These are phyloP conservation scores for Patella caerulea DNA, from an alignment of 2,888 invertebrate species.

Conservation along the genomic window DNA sequence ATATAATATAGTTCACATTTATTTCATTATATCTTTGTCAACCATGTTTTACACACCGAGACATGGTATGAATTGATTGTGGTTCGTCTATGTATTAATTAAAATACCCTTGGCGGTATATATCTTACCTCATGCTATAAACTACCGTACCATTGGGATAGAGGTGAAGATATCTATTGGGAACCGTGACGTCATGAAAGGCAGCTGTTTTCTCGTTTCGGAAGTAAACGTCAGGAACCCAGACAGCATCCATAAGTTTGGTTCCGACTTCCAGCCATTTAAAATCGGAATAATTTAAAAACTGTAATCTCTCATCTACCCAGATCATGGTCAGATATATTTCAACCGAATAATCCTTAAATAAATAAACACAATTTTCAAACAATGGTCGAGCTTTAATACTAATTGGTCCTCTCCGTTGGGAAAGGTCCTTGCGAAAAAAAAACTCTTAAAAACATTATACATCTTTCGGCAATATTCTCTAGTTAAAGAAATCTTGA, in stretches of 20 bases:
- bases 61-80: too few relatives aligned
- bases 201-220: constrained; percentile 63
- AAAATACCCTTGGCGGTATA: not conserved
- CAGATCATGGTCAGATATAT: constrained; percentile 57
- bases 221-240: constrained; percentile 66
- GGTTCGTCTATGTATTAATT: too few relatives aligned
- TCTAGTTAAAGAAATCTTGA: too few relatives aligned
- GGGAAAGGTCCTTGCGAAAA: too few relatives aligned
- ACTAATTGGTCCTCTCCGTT: too few relatives aligned
- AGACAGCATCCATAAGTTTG: constrained; percentile 54
- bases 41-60: too few relatives aligned
- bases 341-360: constrained; percentile 57
- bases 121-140: constrained; percentile 50
- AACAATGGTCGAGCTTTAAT: too few relatives aligned
- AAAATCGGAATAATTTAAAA: constrained; percentile 37
- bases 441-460: too few relatives aligned
- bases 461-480: too few relatives aligned
- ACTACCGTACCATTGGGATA: constrained; percentile 56
- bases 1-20: too few relatives aligned
- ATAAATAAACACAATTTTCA: not conserved
- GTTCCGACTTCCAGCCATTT: constrained; percentile 58
- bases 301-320: constrained; percentile 50
- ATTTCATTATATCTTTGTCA: too few relatives aligned
- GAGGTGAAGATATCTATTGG: constrained; percentile 62
- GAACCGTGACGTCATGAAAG: constrained; percentile 62